These are phyloP conservation scores for Sphaeridia pumilis DNA, from an alignment of 2,888 invertebrate genomes.

Conservation along the genomic window DNA sequence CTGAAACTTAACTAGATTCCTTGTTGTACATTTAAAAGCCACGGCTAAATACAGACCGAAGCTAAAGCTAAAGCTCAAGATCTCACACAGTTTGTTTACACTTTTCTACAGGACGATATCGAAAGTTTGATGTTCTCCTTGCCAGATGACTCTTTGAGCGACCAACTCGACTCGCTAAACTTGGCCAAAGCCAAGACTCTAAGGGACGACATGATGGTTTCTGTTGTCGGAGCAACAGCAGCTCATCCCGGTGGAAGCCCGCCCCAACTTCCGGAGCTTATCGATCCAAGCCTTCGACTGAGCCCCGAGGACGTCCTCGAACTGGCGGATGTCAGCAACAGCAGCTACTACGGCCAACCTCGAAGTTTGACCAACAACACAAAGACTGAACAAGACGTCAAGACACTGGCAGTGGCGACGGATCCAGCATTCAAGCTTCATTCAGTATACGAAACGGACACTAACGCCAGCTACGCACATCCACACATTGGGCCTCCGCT, in stretches of 20 bases:
- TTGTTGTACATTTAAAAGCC: no score
- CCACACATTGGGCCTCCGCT: constrained; percentile 6
- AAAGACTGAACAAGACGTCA: background rate
- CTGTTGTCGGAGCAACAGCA: background rate
- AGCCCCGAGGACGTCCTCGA: background rate
- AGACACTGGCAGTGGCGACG: constrained; percentile 3
- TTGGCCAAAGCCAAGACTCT: no score
- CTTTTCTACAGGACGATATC: constrained; percentile 6
- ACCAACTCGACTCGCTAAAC: no score
- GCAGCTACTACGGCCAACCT: no score
- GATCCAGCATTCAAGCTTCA: constrained; percentile 7
- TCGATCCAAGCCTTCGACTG: background rate
- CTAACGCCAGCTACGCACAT: constrained; percentile 2
- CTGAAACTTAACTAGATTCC: no score
- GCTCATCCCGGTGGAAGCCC: background rate
- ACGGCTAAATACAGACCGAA: no score
- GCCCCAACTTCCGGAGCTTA: constrained; percentile 4
- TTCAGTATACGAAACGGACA: constrained; percentile 1
- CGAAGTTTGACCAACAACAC: no score
- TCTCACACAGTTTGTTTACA: background rate
- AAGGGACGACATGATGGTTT: no score
- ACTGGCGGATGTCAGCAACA: background rate
- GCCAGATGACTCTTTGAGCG: constrained; percentile 9
- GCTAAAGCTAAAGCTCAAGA: no score
- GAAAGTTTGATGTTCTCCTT: constrained; percentile 5